Evolutionary conservation across 2,888 invertebrate genomes (phyloP).

Genomic region (Acrocera orbiculus): DNA sequence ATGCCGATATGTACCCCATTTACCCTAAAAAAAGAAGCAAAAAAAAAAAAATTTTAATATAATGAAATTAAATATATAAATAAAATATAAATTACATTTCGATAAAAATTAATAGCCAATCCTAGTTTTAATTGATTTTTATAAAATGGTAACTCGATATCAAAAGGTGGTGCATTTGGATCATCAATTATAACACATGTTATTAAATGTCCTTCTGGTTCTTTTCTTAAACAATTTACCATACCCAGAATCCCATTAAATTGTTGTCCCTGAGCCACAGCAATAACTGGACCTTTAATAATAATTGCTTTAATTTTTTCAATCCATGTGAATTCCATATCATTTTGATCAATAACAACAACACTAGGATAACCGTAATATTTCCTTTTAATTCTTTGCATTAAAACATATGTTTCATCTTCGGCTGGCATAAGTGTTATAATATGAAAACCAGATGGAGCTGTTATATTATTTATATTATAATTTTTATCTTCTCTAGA

Average conservation of each 20-base stretch:
- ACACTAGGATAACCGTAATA: slow-evolving; percentile 14
- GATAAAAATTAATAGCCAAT: slow-evolving; percentile 60
- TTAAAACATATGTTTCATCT: slow-evolving; percentile 20
- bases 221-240: slow-evolving; percentile 67
- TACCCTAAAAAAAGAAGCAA: slow-evolving; percentile 18
- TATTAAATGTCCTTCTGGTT: slow-evolving; percentile 51
- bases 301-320: slow-evolving; percentile 19
- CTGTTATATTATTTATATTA: slow-evolving; percentile 25
- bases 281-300: slow-evolving; percentile 30
- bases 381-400: slow-evolving; percentile 19
- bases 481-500: slow-evolving; percentile 38
- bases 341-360: slow-evolving; percentile 19
- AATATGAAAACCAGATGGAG: slow-evolving; percentile 19
- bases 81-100: slow-evolving; percentile 28
- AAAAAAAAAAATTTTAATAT: too few relatives aligned
- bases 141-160: slow-evolving; percentile 45
- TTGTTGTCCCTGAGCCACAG: slow-evolving; percentile 48
- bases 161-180: slow-evolving; percentile 44
- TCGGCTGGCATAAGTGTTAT: slow-evolving; percentile 21
- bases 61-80: not conserved
- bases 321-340: slow-evolving; percentile 23
- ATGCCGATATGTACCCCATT: slow-evolving; percentile 71
- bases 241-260: slow-evolving; percentile 74
- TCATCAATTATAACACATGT: slow-evolving; percentile 47
- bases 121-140: slow-evolving; percentile 49